Evolutionary conservation across 2,888 invertebrate species (phyloP).

Genomic region (Patella caerulea): DNA sequence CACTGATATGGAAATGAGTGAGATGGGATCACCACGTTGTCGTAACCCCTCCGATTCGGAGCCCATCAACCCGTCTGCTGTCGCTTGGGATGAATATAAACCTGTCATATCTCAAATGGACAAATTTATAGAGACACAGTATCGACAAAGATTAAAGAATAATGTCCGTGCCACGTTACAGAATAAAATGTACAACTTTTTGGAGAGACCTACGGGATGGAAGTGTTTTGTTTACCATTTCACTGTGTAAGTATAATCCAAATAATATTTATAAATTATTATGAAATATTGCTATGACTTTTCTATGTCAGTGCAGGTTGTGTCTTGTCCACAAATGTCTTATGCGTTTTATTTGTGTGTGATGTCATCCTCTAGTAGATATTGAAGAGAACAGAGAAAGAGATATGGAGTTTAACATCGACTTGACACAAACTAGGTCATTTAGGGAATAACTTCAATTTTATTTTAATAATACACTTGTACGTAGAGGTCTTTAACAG

Average conservation of each 20-base stretch:
- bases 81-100: constrained; percentile 38
- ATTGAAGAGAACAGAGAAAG: too few species aligned
- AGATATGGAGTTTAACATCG: too few species aligned
- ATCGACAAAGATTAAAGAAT: constrained; percentile 35
- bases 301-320: too few species aligned
- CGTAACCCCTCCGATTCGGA: constrained; percentile 22
- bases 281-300: too few species aligned
- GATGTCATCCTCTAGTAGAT: too few species aligned
- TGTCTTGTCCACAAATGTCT: too few species aligned
- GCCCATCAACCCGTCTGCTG: constrained; percentile 21
- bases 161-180: constrained; percentile 73
- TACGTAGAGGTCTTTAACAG: too few species aligned
- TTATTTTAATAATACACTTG: too few species aligned
- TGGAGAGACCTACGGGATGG: constrained; percentile 87
- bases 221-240: constrained; percentile 87
- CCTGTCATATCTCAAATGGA: constrained; percentile 41
- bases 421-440: too few species aligned
- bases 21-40: constrained; percentile 18
- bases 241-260: constrained; percentile 80
- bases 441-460: too few species aligned
- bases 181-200: constrained; percentile 84
- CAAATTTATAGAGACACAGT: constrained; percentile 39
- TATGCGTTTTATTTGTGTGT: too few species aligned
- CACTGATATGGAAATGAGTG: constrained; percentile 23
- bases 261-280: too few species aligned